Evolutionary conservation across 2,113 vertebrate species (phyloP).

Genomic region (Charadrius vociferus): DNA sequence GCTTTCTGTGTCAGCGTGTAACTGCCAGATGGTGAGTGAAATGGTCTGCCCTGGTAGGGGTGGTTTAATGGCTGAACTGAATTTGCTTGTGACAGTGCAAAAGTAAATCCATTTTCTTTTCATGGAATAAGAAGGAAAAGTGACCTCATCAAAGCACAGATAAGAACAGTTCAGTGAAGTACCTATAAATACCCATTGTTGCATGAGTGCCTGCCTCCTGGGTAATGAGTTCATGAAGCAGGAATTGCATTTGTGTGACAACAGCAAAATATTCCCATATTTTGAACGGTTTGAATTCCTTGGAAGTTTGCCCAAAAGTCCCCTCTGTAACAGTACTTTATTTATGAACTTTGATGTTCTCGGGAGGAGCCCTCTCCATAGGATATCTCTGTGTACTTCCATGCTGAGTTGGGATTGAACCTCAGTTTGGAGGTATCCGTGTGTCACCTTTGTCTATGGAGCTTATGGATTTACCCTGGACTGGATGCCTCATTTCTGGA

Average conservation of each 20-base stretch:
- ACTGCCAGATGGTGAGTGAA: not conserved
- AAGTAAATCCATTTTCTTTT: not conserved
- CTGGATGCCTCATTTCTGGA: not conserved
- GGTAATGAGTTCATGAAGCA: not conserved
- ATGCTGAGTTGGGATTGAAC: not conserved
- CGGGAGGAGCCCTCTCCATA: not conserved
- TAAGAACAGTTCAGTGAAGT: not conserved
- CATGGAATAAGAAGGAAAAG: not conserved
- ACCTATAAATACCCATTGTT: not conserved
- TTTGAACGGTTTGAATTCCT: not conserved
- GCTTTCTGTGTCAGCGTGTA: not conserved
- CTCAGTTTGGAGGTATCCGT: not conserved
- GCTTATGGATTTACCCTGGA: not conserved
- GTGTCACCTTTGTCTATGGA: not conserved
- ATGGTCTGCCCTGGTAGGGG: not conserved
- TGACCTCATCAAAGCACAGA: not conserved
- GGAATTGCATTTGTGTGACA: not conserved
- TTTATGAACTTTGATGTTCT: not conserved
- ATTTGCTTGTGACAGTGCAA: not conserved
- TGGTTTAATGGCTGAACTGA: not conserved
- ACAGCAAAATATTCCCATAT: not conserved
- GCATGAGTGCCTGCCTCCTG: not conserved
- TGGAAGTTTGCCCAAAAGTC: not conserved
- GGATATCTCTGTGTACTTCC: not conserved
- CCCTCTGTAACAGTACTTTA: not conserved